phyloP scores from a whole-genome alignment of 1,140 invertebrate species.

The Drosophila aff. region DNA sequence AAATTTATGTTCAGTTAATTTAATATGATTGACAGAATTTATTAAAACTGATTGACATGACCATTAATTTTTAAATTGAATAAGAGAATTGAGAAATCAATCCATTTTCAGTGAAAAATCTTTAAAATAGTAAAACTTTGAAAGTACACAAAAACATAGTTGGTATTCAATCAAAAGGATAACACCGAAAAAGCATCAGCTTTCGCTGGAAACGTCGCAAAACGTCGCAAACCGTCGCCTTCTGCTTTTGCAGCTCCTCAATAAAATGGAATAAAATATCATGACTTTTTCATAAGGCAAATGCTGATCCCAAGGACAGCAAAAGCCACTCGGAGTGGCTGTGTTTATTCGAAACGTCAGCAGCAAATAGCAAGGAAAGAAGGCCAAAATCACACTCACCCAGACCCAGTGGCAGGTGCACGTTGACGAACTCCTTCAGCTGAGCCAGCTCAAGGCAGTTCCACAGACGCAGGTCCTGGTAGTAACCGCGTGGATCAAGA shows the following conservation, averaged over 20 bases:
- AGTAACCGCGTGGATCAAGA: constrained; percentile 92
- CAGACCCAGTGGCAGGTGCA: constrained; percentile 87
- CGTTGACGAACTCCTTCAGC: constrained; percentile 90
- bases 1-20: background rate
- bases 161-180: constrained; percentile 56
- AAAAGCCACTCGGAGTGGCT: constrained; percentile 26
- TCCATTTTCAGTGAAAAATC: background rate
- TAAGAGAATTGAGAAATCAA: background rate
- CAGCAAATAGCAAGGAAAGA: background rate
- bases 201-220: constrained; percentile 14
- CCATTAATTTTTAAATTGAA: background rate
- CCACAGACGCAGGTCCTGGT: constrained; percentile 92
- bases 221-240: background rate
- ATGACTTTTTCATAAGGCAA: constrained; percentile 72
- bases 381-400: constrained; percentile 85
- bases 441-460: constrained; percentile 88
- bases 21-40: background rate
- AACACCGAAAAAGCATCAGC: constrained; percentile 63
- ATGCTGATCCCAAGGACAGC: constrained; percentile 30
- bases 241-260: background rate
- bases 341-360: constrained; percentile 34
- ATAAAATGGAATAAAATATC: constrained; percentile 47
- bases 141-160: constrained; percentile 1
- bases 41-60: constrained; percentile 2
- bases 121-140: background rate